A percentile compares a stretch with the other conserved stretches of the same genome.
These are phyloP conservation scores for Rapana venosa DNA, from an alignment of 2,888 invertebrate genomes.

Conservation along the genomic window DNA sequence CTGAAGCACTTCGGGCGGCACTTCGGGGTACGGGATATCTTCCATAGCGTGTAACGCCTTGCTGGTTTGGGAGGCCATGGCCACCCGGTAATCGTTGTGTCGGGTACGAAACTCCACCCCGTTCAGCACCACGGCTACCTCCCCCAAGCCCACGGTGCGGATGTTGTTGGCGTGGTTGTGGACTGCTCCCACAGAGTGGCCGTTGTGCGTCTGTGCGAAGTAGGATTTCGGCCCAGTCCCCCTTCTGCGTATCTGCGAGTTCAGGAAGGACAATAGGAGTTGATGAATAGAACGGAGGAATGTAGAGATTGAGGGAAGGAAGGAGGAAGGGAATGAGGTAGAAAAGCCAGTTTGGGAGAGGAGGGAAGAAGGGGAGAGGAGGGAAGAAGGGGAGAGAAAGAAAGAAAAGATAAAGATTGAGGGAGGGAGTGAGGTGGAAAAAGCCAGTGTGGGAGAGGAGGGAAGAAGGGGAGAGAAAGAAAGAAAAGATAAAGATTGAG, in stretches of 20 bases:
- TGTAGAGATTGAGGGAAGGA: no score
- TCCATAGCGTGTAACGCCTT: constrained; percentile 57
- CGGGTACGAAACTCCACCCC: constrained; percentile 72
- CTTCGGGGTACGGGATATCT: constrained; percentile 66
- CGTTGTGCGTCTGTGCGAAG: constrained; percentile 37
- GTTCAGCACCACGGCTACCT: constrained; percentile 65
- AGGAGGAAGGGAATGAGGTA: no score
- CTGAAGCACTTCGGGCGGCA: constrained; percentile 49
- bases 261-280: no score
- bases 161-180: constrained; percentile 69
- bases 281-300: no score
- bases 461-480: no score
- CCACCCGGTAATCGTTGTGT: constrained; percentile 72
- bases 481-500: no score
- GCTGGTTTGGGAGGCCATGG: constrained; percentile 58
- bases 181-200: constrained; percentile 54
- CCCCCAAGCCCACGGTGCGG: constrained; percentile 65
- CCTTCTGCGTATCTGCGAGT: neutral
- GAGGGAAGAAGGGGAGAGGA: no score
- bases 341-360: no score
- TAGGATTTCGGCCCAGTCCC: constrained; percentile 24
- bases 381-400: no score
- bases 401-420: no score
- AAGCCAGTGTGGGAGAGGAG: no score
- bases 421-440: no score